phyloP scores from a whole-genome alignment of 2,113 vertebrate genomes.

The Ictidomys tridecemlineatus region DNA sequence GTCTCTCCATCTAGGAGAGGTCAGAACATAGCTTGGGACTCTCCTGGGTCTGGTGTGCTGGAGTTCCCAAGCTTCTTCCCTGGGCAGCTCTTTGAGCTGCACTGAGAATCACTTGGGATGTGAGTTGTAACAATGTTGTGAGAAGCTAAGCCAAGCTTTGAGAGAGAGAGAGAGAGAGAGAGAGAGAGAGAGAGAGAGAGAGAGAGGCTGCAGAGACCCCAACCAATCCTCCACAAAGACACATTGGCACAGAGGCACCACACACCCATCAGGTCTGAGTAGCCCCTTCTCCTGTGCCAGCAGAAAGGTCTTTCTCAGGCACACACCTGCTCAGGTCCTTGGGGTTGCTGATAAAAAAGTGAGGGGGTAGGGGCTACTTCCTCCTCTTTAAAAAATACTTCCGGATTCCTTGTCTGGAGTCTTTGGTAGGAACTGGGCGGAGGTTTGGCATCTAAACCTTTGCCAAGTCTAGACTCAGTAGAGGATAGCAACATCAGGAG shows the following conservation, averaged over 20 bases:
- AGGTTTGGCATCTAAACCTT: not conserved
- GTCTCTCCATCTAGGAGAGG: not conserved
- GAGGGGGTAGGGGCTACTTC: not conserved
- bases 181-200: too few relatives aligned
- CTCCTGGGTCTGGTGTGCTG: fast-evolving
- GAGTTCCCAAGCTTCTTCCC: not conserved
- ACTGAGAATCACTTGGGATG: not conserved
- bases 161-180: not conserved
- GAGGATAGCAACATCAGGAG: not conserved
- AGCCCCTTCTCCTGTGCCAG: not conserved
- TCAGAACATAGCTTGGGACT: not conserved
- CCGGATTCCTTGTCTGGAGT: not conserved
- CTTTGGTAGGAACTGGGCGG: not conserved
- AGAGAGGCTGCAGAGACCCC: not conserved
- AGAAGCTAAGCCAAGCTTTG: not conserved
- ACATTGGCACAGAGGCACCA: fast-evolving
- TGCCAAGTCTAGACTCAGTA: not conserved
- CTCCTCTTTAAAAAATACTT: not conserved
- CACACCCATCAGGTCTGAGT: fast-evolving
- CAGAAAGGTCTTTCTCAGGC: not conserved
- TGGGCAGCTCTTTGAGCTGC: not conserved
- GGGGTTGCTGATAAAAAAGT: not conserved
- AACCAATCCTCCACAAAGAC: too few relatives aligned
- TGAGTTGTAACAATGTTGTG: not conserved
- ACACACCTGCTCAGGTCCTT: too few relatives aligned